Evolutionary conservation across 2,888 invertebrate species (phyloP).

Genomic region (Ectropis crepuscularia): DNA sequence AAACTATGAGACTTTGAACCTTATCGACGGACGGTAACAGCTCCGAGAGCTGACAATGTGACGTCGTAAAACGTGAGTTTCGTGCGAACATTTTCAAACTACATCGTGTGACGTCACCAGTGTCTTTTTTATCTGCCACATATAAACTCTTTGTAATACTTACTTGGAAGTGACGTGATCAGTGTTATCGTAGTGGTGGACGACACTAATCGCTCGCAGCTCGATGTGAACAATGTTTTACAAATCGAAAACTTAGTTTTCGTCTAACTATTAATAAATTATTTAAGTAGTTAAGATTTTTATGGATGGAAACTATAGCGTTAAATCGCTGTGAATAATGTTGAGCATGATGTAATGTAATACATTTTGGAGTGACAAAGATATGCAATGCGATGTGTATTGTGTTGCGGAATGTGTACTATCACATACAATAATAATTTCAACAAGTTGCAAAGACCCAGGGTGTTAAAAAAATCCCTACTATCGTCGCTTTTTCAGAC

Average conservation of each 20-base stretch:
- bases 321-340: constrained; percentile 53
- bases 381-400: not conserved
- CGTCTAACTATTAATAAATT: constrained; percentile 43
- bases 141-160: not conserved
- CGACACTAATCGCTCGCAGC: not conserved
- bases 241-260: constrained; percentile 64
- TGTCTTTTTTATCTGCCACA: too few relatives aligned
- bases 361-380: not conserved
- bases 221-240: constrained; percentile 28
- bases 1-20: too few relatives aligned
- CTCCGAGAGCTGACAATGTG: too few relatives aligned
- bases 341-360: constrained; percentile 32
- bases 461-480: too few relatives aligned
- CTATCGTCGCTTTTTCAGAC: too few relatives aligned
- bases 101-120: not conserved
- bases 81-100: not conserved
- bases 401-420: too few relatives aligned
- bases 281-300: constrained; percentile 49
- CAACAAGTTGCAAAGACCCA: too few relatives aligned
- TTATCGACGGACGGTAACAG: too few relatives aligned
- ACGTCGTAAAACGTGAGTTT: too few relatives aligned
- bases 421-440: too few relatives aligned
- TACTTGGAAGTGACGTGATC: not conserved
- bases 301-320: constrained; percentile 52
- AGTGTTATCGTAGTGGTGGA: not conserved